Percentiles rank a stretch among this genome's conserved stretches.
Conservation (phyloP, 2,888 invertebrate genomes). For the Patella ulyssiponensis region DNA sequence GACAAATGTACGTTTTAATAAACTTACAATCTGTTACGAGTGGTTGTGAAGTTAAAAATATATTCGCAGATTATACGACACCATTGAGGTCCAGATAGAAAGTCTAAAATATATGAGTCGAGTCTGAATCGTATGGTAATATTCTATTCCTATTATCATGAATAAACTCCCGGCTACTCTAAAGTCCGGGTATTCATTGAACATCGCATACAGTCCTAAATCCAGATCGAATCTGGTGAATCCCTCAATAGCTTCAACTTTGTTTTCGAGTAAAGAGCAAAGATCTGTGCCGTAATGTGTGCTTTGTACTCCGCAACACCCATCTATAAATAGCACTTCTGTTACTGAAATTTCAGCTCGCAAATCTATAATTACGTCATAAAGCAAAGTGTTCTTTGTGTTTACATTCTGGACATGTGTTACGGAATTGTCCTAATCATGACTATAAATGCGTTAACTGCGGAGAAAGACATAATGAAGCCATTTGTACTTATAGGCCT, state of each 20-base stretch:
- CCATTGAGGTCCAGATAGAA: neutral
- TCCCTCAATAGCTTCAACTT: neutral
- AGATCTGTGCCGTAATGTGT: neutral
- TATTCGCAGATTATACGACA: neutral
- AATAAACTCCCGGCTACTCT: neutral
- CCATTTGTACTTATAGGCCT: neutral
- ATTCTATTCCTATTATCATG: neutral
- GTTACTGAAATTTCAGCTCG: neutral
- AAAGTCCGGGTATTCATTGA: neutral
- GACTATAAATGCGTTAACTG: neutral
- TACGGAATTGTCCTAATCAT: neutral
- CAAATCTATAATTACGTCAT: neutral
- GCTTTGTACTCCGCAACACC: neutral
- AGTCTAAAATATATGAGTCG: neutral
- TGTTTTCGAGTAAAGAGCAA: neutral
- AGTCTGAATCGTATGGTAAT: slow-evolving; percentile 1
- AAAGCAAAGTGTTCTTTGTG: slow-evolving; percentile 2
- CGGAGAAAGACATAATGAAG: neutral
- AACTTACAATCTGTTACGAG: neutral
- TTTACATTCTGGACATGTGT: neutral
- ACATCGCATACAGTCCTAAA: neutral
- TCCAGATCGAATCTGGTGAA: neutral
- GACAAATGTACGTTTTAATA: neutral
- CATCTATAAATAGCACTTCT: neutral
- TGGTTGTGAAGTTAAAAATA: neutral